A percentile compares a stretch with the other conserved stretches of the same genome.
These are phyloP conservation scores for Dugesia japonica DNA, from an alignment of 2,888 invertebrate genomes.

Conservation along the genomic window DNA sequence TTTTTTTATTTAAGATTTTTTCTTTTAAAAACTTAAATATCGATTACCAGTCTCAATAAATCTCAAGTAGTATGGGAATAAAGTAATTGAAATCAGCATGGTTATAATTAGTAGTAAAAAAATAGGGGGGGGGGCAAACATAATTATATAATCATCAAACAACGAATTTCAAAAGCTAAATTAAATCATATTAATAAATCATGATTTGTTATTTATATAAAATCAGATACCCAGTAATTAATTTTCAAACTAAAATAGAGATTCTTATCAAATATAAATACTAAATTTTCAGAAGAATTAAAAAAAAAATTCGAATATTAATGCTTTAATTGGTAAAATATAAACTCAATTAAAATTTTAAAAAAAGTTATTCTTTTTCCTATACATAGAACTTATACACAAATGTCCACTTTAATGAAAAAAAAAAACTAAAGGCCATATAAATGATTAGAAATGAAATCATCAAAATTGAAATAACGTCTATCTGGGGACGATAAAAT, in stretches of 20 bases:
- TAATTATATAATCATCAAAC: neutral
- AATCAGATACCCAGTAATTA: too few relatives aligned
- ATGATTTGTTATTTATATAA: neutral
- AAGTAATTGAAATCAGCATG: too few relatives aligned
- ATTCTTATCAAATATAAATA: neutral
- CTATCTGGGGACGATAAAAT: constrained; percentile 9
- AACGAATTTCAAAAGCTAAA: neutral
- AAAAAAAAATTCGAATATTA: neutral
- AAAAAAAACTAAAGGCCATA: too few relatives aligned
- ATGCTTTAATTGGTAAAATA: neutral
- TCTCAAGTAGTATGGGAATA: neutral
- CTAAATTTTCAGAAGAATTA: too few relatives aligned
- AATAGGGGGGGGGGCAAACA: too few relatives aligned
- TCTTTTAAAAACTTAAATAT: neutral
- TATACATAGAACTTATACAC: neutral
- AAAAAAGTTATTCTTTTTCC: neutral
- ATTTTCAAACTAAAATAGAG: too few relatives aligned
- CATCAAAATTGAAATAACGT: neutral
- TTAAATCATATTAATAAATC: neutral
- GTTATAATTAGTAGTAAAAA: too few relatives aligned
- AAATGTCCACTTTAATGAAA: neutral
- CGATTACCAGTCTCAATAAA: neutral
- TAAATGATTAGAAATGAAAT: neutral
- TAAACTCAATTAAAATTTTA: neutral
- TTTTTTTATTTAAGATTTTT: neutral